These are phyloP conservation scores for Anolis apletophallus DNA, from an alignment of 2,797 vertebrate genomes.

Conservation along the genomic window DNA sequence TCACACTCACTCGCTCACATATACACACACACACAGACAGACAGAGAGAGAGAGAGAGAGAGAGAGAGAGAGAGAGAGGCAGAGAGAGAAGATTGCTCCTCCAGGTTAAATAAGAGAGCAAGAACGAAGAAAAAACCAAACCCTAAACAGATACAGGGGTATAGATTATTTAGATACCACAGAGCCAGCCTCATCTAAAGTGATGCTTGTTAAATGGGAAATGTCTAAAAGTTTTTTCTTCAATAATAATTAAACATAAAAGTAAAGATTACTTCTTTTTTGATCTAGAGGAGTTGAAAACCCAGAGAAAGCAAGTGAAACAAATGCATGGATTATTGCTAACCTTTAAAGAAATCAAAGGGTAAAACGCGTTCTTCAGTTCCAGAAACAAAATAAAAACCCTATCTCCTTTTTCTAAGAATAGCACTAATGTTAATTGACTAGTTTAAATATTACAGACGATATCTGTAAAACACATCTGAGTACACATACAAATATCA, in stretches of 20 bases:
- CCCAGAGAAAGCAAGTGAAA: not conserved
- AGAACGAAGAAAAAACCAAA: not conserved
- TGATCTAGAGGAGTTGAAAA: not conserved
- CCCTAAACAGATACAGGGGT: not conserved
- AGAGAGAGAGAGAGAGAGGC: conserved; percentile 22
- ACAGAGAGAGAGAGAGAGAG: conserved; percentile 17
- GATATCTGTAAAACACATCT: not conserved
- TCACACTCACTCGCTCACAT: no score
- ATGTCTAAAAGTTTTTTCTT: not conserved
- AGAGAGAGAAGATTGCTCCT: conserved; percentile 21
- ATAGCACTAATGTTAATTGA: conserved; percentile 4
- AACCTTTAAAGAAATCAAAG: not conserved
- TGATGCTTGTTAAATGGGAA: not conserved
- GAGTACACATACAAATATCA: not conserved
- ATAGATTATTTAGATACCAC: not conserved
- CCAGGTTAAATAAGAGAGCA: not conserved
- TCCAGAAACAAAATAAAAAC: not conserved
- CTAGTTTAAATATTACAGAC: conserved; percentile 11
- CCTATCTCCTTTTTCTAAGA: not conserved
- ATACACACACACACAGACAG: not conserved
- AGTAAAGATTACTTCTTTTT: not conserved
- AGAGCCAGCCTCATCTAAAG: not conserved
- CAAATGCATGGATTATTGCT: not conserved
- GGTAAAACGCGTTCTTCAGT: not conserved
- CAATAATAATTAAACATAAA: not conserved